Base-by-base conservation (phyloP, 2,888 invertebrate genomes). In the Calameuta idolon region DNA sequence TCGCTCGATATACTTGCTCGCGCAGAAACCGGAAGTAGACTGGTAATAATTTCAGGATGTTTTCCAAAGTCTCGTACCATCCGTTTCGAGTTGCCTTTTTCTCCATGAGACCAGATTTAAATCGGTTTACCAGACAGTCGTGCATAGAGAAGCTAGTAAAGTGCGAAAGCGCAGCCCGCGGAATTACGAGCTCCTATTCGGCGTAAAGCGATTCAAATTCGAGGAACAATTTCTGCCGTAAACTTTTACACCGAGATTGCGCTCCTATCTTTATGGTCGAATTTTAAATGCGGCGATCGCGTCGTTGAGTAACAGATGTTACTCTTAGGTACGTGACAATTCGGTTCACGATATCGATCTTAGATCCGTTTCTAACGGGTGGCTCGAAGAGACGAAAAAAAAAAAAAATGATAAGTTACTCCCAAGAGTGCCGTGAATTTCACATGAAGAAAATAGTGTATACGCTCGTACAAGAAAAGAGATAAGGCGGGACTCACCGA, bases 401-500 rank as follows among this genome's bases (percentile, higher is more conserved):
- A 15, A 31, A 30, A 15, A 71, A 40, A 15, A 9, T 23, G 23
- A 23, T 23, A 55, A 15, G 55, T 23, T 23, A 55, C 23, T 55
- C 55, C 55, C 55, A 55, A 55, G 55, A 23, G 55, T 9, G 23
- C 23, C 55, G 55, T 55, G 55, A 55, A 55, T 55, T 23, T 55
- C 4, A 55, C 9, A 2, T 9, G 9, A 55, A 23, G 23, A 23
- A 55, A 23, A 55, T 1, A 55, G 55, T 55, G 23, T 55, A 23
- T 55, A 55, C 40, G 2, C 15, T 55, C 23, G 55, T 55, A 55
- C 23, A 5, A 55, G 23, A 23, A 55, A 9, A 23, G 23, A 55
- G 55, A 55, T 55, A 55, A 55, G 55, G 55, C 55, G 34, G 30
- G 9, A 77, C 91, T 90, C 82, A 91, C 91, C 91, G 84, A 91